Percentiles rank a stretch among this genome's conserved stretches.
These are phyloP conservation scores for Chloroceryle inda DNA, from an alignment of 2,797 vertebrate species.

Conservation along the genomic window DNA sequence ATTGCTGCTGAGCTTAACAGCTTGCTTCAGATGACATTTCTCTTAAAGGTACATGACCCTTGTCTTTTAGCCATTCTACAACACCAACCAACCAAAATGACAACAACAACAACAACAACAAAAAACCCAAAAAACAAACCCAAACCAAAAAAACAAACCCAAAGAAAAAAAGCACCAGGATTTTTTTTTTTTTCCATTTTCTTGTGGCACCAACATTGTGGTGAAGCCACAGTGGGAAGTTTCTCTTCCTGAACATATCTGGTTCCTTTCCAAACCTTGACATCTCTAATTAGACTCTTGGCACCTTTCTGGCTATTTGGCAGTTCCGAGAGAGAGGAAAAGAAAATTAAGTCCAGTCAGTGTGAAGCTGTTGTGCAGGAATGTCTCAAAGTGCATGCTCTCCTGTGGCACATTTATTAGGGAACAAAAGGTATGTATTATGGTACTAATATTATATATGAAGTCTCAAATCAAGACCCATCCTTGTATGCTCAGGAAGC, in stretches of 20 bases:
- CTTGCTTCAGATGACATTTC: too few species aligned
- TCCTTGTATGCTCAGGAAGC: background rate
- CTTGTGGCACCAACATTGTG: background rate
- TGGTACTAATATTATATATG: background rate
- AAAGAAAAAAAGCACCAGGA: background rate
- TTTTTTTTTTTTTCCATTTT: conserved; percentile 1
- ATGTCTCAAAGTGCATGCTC: background rate
- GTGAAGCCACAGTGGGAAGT: background rate
- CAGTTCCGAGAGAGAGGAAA: background rate
- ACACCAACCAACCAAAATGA: too few species aligned
- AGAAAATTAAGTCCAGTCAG: background rate
- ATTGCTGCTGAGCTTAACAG: too few species aligned
- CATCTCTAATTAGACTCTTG: background rate
- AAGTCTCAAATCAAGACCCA: background rate
- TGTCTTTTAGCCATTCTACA: too few species aligned
- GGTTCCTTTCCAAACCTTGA: conserved; percentile 5
- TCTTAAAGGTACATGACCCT: too few species aligned
- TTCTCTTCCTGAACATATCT: background rate
- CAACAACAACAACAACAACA: too few species aligned
- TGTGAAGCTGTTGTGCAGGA: background rate
- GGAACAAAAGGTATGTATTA: background rate
- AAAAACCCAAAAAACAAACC: too few species aligned
- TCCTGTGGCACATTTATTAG: background rate
- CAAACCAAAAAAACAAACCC: background rate
- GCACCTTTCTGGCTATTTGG: background rate